Evolutionary conservation across 2,797 vertebrate species (phyloP).

Genomic region (Fringilla coelebs): DNA sequence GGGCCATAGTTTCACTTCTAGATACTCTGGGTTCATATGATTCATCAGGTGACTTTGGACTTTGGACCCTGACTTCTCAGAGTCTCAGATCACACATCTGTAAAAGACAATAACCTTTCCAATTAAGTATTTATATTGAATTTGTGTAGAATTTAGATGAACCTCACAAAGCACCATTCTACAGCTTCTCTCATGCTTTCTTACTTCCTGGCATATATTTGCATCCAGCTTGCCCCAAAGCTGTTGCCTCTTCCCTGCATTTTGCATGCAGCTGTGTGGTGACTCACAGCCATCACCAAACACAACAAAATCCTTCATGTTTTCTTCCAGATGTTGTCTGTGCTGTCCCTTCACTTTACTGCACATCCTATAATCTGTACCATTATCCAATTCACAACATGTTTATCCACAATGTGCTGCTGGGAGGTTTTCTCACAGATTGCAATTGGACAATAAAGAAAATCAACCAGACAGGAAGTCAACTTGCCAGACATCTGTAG

Average conservation of each 20-base stretch:
- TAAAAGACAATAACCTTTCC: not conserved
- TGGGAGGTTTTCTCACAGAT: not conserved
- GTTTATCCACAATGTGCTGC: not conserved
- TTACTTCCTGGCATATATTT: not conserved
- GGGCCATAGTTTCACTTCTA: not conserved
- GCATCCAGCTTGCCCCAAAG: not conserved
- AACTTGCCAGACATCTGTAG: not conserved
- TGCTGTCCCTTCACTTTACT: not conserved
- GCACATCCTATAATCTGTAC: not conserved
- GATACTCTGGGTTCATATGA: not conserved
- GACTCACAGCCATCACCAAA: not conserved
- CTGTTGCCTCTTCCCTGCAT: not conserved
- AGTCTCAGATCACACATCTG: not conserved
- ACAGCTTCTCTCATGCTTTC: not conserved
- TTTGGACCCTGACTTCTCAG: not conserved
- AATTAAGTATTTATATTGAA: not conserved
- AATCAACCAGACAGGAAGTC: conserved; percentile 11
- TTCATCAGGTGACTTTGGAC: rapidly evolving
- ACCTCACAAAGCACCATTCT: not conserved
- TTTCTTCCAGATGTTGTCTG: conserved; percentile 26
- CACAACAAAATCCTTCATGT: not conserved
- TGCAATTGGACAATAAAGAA: not conserved
- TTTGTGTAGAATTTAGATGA: not conserved
- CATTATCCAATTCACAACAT: not conserved
- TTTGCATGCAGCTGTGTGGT: not conserved